Evolutionary conservation across 2,113 vertebrate species (phyloP), one percentile per base, ranked within the genome.

Genomic region (Nesoenas mayeri): DNA sequence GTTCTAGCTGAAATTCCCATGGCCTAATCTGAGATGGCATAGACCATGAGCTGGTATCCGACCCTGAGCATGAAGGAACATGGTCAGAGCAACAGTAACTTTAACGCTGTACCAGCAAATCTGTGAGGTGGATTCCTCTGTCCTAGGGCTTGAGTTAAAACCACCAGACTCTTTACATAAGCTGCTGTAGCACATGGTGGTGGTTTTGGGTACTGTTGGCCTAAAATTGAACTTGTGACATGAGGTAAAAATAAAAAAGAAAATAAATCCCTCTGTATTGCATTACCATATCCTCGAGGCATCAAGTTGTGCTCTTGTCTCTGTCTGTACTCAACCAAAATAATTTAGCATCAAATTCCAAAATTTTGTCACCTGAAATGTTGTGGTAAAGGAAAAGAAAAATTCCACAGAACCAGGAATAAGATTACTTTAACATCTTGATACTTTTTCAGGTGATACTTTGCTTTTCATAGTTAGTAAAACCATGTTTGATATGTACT

Each of bases 161-260:
- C 75, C 0, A 0, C 69, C 82, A 89, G 82, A 51, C 65, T 61
- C 44, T 92, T 61, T 83, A 58, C 65, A 58, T 65, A 79, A 94
- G 32, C 83, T 84, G 44, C 58, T 93, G 0, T 69, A 79, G 94
- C 95, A 93, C 73, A 42, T 84, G 85, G 86, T 91, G 85, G 80
- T 3, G 5, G n/a, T 53, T 96, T 85, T 86, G 89, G 72, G 90
- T 95, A 91, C 79, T 91, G 50, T 75, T 93, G 93, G 95, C 95
- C 97, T 93, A 86, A 85, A 96, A 91, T 34, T 96, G 93, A 97
- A 97, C 96, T 96, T 93, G 56, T 86, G 95, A 95, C 93, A 95
- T 94, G 82, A 96, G 85, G 88, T 93, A 93, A 93, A 96, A 95
- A 93, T 91, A 96, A 96, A 95, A 90, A 90, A 93, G 88, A 89